A percentile compares a stretch with the other conserved stretches of the same genome.
Conservation (phyloP, 1,140 invertebrate genomes). For the Carcinoscorpius rotundicauda region DNA sequence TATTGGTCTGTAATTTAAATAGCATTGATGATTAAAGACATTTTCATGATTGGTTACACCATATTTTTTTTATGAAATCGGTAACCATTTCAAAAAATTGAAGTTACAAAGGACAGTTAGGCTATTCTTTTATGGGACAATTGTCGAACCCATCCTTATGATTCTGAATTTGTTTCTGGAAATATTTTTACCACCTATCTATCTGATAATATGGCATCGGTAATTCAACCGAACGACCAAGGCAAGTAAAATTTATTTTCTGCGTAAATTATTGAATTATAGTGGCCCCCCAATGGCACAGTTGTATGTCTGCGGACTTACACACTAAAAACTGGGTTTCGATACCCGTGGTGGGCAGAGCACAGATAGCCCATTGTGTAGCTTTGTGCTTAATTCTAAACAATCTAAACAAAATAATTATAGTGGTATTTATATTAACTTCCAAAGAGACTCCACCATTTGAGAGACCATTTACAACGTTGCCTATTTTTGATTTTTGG, state of each 20-base stretch:
- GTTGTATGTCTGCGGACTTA: no score
- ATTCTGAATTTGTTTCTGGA: conserved; percentile 4
- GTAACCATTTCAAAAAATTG: conserved; percentile 1
- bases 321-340: no score
- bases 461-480: no score
- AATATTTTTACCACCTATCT: conserved; percentile 4
- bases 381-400: no score
- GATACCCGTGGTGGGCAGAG: no score
- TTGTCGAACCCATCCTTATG: neutral
- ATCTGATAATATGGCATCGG: conserved; percentile 1
- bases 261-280: no score
- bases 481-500: no score
- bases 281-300: no score
- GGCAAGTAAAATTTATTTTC: neutral
- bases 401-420: no score
- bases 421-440: no score
- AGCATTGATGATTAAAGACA: neutral
- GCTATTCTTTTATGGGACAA: conserved; percentile 2
- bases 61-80: neutral
- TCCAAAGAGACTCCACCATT: no score
- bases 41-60: conserved; percentile 1
- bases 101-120: conserved; percentile 3
- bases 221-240: conserved; percentile 4
- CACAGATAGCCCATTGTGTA: no score
- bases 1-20: conserved; percentile 2